These are phyloP conservation scores for Lamellibrachia satsuma DNA, from an alignment of 2,888 invertebrate species.

Conservation along the genomic window DNA sequence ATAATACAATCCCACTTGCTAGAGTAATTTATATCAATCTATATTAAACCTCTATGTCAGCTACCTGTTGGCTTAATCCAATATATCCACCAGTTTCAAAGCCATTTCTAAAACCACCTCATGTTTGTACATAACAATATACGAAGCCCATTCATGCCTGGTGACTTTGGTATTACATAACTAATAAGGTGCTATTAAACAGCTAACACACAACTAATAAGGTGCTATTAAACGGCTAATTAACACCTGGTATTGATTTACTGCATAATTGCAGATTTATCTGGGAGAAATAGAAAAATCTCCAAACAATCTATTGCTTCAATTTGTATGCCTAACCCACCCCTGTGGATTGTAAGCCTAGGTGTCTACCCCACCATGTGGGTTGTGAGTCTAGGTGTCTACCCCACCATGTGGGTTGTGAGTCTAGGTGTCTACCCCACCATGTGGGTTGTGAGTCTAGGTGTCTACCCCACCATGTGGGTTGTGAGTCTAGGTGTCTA, in stretches of 20 bases:
- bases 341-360: not conserved
- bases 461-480: no score
- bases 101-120: not conserved
- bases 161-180: not conserved
- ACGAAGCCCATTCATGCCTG: not conserved
- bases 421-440: no score
- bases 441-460: no score
- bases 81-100: not conserved
- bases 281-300: not conserved
- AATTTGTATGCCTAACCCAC: not conserved
- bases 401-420: no score
- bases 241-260: not conserved
- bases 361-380: not conserved
- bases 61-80: not conserved
- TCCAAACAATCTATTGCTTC: not conserved
- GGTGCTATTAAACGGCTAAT: not conserved
- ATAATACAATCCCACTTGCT: not conserved
- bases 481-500: no score
- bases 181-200: no score
- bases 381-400: no score
- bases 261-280: not conserved
- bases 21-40: no score
- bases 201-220: no score
- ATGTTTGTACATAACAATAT: not conserved
- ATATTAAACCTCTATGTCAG: not conserved